Evolutionary conservation across 2,888 invertebrate species (phyloP), one percentile per base, ranked within the genome.

Genomic region (Zele albiditarsus): DNA sequence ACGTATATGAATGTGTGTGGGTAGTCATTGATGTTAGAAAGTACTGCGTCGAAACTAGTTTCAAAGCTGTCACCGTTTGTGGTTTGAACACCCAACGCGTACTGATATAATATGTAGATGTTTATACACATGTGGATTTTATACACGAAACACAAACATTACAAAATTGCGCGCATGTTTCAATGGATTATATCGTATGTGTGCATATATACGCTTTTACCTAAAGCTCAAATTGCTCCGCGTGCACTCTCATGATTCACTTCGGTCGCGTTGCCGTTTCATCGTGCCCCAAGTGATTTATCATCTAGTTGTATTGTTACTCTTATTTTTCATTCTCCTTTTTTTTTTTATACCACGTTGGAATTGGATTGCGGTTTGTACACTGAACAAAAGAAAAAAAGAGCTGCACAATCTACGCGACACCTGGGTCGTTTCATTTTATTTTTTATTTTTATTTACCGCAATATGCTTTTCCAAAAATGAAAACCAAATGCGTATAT

Each of bases 201-300:
- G 23, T 53, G 65, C 42, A 65, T 46, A 46, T 68, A 38, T 16
- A 65, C 31, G 23, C 60, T 20, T 66, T 75, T 75, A 69, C 53
- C 49, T 46, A 46, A 66, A 66, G 57, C 71, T 57, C 20, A 42
- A 75, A 71, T 67, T 75, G 75, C 71, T 58, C 46, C 10, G 69
- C 46, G 58, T 66, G 67, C 58, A 71, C 71, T 71, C 67, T 62
- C 71, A 75, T 71, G 75, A 75, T 75, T 75, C 75, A 75, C 68
- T 68, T 33, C 58, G 46, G 20, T 38, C 28, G 66, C 53, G 67
- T 49, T 62, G 33, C 60, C 49, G 71, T 75, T 75, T 68, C 71
- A 75, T 75, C 71, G 67, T 75, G 27, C 67, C 33, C 6, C 49
- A 31, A 68, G 67, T 71, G 71, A 75, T 75, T 75, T 71, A 75